Evolutionary conservation across 2,888 invertebrate species (phyloP).

Genomic region (Agrochola lychnidis): DNA sequence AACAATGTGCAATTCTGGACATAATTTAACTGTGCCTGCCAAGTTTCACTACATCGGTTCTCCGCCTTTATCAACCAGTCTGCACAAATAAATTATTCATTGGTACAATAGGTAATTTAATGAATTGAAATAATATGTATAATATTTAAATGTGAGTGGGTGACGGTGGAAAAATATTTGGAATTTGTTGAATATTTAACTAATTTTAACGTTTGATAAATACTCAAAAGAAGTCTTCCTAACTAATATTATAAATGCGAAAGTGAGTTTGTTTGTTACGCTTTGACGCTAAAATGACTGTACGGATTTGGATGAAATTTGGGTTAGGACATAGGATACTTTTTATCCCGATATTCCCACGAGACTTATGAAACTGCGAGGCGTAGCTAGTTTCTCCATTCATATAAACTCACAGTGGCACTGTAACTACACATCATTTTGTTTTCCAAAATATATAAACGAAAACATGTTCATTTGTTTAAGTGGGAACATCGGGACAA

Average conservation of each 20-base stretch:
- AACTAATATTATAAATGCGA: too few relatives aligned
- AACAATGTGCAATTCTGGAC: background rate
- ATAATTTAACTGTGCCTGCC: background rate
- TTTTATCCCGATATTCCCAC: too few relatives aligned
- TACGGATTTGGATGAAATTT: too few relatives aligned
- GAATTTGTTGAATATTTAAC: conserved; percentile 17
- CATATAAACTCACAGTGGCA: background rate
- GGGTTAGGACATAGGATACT: too few relatives aligned
- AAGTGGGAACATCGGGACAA: too few relatives aligned
- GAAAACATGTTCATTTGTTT: background rate
- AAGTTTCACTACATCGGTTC: background rate
- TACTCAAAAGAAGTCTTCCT: background rate
- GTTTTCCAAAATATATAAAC: background rate
- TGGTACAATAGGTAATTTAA: conserved; percentile 1
- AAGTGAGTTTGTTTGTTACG: too few relatives aligned
- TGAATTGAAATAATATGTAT: conserved; percentile 6
- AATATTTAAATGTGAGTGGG: conserved; percentile 31
- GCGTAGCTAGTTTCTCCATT: background rate
- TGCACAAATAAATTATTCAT: background rate
- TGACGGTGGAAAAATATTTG: background rate
- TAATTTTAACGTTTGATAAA: background rate
- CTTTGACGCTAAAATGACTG: too few relatives aligned
- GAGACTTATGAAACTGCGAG: too few relatives aligned
- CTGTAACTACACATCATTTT: background rate
- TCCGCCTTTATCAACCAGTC: background rate